Percentiles rank a stretch among this genome's conserved stretches.
Conservation (phyloP, 1,140 invertebrate species). For the Diorhabda elongata region DNA sequence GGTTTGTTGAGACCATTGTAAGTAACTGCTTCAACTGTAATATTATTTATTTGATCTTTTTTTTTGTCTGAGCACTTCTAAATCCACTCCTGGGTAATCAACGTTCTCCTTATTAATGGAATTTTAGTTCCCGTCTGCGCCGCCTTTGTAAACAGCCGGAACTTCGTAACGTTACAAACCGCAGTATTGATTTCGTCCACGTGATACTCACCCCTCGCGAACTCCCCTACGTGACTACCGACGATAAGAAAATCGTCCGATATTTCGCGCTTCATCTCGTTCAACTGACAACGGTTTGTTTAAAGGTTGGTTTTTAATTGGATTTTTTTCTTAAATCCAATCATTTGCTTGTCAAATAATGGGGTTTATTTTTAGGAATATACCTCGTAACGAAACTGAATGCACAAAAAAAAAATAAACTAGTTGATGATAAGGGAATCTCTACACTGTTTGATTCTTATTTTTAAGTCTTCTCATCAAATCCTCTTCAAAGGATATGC, state of each 20-base stretch:
- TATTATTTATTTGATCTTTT: too few species aligned
- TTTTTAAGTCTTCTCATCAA: too few species aligned
- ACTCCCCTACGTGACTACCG: slow-evolving; percentile 1
- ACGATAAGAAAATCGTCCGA: background rate
- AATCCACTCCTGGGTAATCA: background rate
- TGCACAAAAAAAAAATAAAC: too few species aligned
- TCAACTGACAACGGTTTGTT: background rate
- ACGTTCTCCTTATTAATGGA: slow-evolving; percentile 13
- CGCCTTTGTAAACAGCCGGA: slow-evolving; percentile 18
- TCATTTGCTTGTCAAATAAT: too few species aligned
- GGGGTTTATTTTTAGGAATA: too few species aligned
- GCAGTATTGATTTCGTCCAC: slow-evolving; percentile 36
- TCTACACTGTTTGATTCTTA: too few species aligned
- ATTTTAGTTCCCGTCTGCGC: slow-evolving; percentile 12
- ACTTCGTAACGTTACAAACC: slow-evolving; percentile 23
- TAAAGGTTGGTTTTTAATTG: background rate
- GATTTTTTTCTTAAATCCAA: background rate
- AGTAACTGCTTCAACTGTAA: too few species aligned
- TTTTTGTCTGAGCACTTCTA: background rate
- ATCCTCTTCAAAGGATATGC: too few species aligned
- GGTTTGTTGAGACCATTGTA: too few species aligned
- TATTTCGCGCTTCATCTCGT: slow-evolving; percentile 23
- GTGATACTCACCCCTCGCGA: slow-evolving; percentile 17
- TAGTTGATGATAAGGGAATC: too few species aligned
- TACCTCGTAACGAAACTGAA: too few species aligned